Evolutionary conservation across 2,113 vertebrate genomes (phyloP).

Genomic region (Acinonyx jubatus): DNA sequence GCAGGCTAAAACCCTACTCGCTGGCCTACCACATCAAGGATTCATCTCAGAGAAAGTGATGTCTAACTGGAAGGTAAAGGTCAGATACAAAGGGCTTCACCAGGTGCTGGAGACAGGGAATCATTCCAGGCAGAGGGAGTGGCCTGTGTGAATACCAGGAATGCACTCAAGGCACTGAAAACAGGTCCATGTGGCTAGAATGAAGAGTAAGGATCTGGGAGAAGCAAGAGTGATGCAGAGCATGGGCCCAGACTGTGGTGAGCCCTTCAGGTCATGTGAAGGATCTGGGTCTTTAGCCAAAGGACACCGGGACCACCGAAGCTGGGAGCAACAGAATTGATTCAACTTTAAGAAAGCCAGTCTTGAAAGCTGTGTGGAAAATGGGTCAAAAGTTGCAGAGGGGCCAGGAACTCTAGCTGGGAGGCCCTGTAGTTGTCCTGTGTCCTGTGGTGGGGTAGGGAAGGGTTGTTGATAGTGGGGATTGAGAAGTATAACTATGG

Average conservation of each 20-base stretch:
- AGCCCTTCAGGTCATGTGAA: not conserved
- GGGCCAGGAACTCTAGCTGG: too few relatives aligned
- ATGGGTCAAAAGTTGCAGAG: not conserved
- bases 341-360: not conserved
- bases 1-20: not conserved
- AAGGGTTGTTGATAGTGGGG: not conserved
- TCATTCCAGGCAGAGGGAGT: not conserved
- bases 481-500: not conserved
- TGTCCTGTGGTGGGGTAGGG: fast-evolving
- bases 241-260: not conserved
- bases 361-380: not conserved
- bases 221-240: fast-evolving
- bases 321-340: not conserved
- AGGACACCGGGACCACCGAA: not conserved
- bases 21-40: not conserved
- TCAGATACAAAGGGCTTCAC: not conserved
- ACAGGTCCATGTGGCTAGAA: not conserved
- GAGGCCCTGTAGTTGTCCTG: not conserved
- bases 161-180: not conserved
- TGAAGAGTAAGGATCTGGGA: not conserved
- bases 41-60: not conserved
- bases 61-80: not conserved
- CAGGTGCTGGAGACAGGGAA: not conserved
- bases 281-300: not conserved
- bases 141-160: not conserved